Base-by-base conservation (phyloP, 2,797 vertebrate genomes). In the Polyboroides typus region DNA sequence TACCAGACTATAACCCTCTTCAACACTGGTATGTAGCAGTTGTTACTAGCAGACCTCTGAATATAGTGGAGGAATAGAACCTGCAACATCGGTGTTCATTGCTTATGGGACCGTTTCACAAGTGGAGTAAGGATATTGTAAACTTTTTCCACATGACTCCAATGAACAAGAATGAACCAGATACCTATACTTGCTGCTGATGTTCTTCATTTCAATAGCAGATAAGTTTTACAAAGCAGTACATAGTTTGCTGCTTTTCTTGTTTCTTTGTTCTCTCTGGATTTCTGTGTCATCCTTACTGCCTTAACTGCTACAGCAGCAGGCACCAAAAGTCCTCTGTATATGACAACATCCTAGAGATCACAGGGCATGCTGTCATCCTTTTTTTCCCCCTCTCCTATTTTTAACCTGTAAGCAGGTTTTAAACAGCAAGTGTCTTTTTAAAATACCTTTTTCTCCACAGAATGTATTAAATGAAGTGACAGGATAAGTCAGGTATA, bases 361-460 rank as follows among this genome's bases (percentile, higher is more conserved):
- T 78, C n/a, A 26, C 33, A 19, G 1, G 38, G 33, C 26, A 52
- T 1, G 3, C 33, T 73, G 14, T 26, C 60, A 31, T 53, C 56
- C 48, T 74, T 52, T 25, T 5, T 8, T 29, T 7, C 1, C 3
- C 6, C 7, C 4, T 1, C 10, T 26, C 18, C 12, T 15, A 10
- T 47, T 66, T 93, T 94, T 80, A 90, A 91, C 15, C 36, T 93
- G 26, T 48, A 89, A 85, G 34, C 53, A 89, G n/a, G 42, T 90
- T 97, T 90, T 83, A 85, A 90, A 58, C 27, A 50, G 26, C 63
- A 66, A 79, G 11, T 38, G 50, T 88, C 45, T 81, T 87, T 91
- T 91, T 25, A 70, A 81, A 88, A 85, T 86, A 81, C 10, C 6
- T 55, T 94, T 82, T 63, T 33, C 55, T 82, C 47, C 53, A 34